Evolutionary conservation across 2,888 invertebrate species (phyloP).

Genomic region (Oasisia sp.): DNA sequence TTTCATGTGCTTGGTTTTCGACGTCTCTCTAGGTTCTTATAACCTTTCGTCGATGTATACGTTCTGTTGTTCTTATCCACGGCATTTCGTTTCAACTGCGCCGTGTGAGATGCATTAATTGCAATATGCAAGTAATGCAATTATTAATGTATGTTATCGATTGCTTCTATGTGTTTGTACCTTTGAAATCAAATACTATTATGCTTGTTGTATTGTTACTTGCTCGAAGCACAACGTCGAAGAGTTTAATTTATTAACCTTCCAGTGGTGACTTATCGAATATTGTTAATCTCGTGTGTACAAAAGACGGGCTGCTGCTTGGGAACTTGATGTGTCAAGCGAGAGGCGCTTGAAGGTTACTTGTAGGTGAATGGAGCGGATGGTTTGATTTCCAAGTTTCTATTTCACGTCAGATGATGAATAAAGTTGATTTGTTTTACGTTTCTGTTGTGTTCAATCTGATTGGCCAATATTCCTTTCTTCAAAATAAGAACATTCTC

Average conservation of each 20-base stretch:
- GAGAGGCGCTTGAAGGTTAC: not conserved
- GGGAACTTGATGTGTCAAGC: not conserved
- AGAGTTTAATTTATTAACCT: not conserved
- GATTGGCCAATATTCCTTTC: not conserved
- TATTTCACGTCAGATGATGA: not conserved
- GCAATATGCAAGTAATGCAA: not conserved
- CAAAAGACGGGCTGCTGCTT: not conserved
- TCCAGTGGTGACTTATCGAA: not conserved
- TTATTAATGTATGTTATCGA: not conserved
- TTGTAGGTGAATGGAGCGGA: not conserved
- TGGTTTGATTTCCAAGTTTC: not conserved
- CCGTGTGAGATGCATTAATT: not conserved
- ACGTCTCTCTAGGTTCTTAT: not conserved
- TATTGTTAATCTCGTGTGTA: not conserved
- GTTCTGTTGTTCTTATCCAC: not conserved
- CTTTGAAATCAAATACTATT: not conserved
- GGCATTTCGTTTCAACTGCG: not conserved
- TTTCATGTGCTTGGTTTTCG: not conserved
- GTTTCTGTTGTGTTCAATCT: not conserved
- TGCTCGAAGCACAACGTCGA: not conserved
- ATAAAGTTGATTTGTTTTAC: constrained; percentile 13
- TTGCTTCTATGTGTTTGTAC: not conserved
- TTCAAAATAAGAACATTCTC: not conserved
- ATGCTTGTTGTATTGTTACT: not conserved
- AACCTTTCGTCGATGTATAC: not conserved